Conservation (phyloP, 1,140 invertebrate genomes). For the Drosophila paulistorum region DNA sequence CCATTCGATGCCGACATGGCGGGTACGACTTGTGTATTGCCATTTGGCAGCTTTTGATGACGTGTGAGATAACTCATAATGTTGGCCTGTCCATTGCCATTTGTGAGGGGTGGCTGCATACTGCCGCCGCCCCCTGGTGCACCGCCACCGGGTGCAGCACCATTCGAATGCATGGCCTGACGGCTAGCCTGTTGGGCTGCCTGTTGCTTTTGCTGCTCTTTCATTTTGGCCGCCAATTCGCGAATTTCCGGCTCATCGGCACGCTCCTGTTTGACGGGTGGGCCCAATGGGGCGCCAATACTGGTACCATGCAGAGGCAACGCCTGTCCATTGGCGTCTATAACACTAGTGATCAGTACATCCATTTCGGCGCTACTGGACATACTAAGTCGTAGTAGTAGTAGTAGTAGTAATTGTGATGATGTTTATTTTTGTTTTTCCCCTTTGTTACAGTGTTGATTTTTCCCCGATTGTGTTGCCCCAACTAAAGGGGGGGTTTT, state of each 20-base stretch:
- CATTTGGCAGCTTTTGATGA: constrained; percentile 81
- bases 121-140: constrained; percentile 46
- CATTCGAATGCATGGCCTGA: constrained; percentile 72
- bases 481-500: neutral
- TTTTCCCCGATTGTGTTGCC: constrained; percentile 11
- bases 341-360: constrained; percentile 71
- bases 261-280: constrained; percentile 90
- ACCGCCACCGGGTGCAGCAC: constrained; percentile 46
- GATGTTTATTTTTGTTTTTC: neutral
- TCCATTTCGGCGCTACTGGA: constrained; percentile 51
- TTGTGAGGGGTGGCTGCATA: constrained; percentile 70
- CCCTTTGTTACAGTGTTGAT: neutral
- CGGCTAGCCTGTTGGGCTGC: constrained; percentile 72
- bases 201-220: constrained; percentile 89
- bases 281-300: constrained; percentile 53
- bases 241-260: constrained; percentile 93
- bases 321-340: constrained; percentile 72
- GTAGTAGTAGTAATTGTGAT: neutral
- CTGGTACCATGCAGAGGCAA: constrained; percentile 73
- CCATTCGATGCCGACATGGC: constrained; percentile 47
- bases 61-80: constrained; percentile 86
- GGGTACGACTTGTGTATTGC: constrained; percentile 74
- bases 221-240: constrained; percentile 92
- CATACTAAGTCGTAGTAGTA: constrained; percentile 25
- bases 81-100: constrained; percentile 84